These are phyloP conservation scores for Contarinia nasturtii DNA, from an alignment of 1,140 invertebrate genomes.

Conservation along the genomic window DNA sequence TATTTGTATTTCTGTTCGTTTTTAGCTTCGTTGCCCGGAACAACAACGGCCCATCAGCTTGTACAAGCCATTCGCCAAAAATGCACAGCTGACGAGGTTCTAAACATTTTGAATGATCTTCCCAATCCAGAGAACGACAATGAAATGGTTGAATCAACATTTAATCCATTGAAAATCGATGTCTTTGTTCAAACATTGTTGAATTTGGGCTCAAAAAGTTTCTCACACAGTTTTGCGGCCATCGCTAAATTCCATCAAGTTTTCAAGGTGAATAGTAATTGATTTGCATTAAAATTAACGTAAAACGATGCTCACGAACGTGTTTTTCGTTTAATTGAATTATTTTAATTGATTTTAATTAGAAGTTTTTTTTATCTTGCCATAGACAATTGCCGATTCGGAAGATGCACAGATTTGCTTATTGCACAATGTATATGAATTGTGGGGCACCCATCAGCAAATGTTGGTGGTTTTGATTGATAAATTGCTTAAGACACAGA, in stretches of 20 bases:
- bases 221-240: conserved; percentile 94
- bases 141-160: conserved; percentile 38
- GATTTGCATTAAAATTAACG: neutral
- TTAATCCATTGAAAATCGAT: conserved; percentile 87
- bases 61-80: conserved; percentile 71
- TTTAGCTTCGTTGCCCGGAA: conserved; percentile 60
- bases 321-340: conserved; percentile 1
- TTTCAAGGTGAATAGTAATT: conserved; percentile 46
- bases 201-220: conserved; percentile 87
- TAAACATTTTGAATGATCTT: conserved; percentile 74
- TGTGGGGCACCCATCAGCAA: conserved; percentile 90
- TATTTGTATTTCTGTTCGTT: conserved; percentile 7
- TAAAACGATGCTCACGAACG: no score
- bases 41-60: conserved; percentile 64
- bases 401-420: conserved; percentile 94
- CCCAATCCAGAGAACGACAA: conserved; percentile 56
- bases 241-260: conserved; percentile 93
- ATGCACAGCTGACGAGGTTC: conserved; percentile 74
- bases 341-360: no score
- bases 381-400: conserved; percentile 69
- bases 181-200: conserved; percentile 91
- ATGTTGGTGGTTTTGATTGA: conserved; percentile 94
- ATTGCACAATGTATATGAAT: conserved; percentile 77
- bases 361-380: conserved; percentile 9
- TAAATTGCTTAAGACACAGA: conserved; percentile 93